Evolutionary conservation across 1,140 invertebrate species (phyloP).

Genomic region (Rhopalosiphum maidis): DNA sequence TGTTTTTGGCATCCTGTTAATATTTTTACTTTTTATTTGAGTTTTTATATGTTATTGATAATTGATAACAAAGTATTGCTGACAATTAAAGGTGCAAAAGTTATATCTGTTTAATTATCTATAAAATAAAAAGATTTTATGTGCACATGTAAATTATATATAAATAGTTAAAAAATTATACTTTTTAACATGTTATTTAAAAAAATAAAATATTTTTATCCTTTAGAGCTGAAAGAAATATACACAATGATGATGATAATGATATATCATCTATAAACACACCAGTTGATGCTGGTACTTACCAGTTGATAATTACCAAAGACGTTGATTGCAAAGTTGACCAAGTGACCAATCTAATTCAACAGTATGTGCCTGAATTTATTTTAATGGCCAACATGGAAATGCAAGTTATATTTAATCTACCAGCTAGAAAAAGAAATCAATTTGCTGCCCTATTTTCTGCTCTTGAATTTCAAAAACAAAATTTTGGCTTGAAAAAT

Average conservation of each 20-base stretch:
- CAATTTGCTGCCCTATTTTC: conserved; percentile 37
- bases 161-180: background rate
- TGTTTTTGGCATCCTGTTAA: too few species aligned
- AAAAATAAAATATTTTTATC: background rate
- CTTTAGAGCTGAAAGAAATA: conserved; percentile 38
- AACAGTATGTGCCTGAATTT: conserved; percentile 47
- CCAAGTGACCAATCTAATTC: conserved; percentile 16
- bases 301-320: conserved; percentile 46
- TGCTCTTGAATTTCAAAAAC: conserved; percentile 42
- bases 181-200: background rate
- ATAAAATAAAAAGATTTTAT: background rate
- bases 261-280: background rate
- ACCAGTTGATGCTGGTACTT: conserved; percentile 9
- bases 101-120: background rate
- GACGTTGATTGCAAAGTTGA: conserved; percentile 23
- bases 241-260: conserved; percentile 1
- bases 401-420: conserved; percentile 26
- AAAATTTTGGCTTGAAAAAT: background rate
- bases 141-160: background rate
- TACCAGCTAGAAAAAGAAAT: conserved; percentile 25
- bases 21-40: too few species aligned
- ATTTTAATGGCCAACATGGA: conserved; percentile 19
- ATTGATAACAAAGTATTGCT: too few species aligned
- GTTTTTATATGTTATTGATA: too few species aligned
- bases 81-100: too few species aligned